Conservation (phyloP, 2,888 invertebrate genomes). For the Acanthopleura granulata region DNA sequence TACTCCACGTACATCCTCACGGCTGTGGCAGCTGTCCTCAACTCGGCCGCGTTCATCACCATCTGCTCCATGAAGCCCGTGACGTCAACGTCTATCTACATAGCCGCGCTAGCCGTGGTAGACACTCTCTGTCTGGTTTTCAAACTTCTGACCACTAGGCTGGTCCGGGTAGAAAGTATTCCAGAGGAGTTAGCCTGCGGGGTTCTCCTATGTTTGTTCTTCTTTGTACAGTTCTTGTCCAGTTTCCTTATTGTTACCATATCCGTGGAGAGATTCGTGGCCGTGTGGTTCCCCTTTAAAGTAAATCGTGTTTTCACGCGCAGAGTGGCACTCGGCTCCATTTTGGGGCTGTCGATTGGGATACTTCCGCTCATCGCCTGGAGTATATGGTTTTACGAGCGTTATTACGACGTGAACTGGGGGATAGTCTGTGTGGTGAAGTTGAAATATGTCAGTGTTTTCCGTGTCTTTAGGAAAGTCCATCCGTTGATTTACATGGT, state of each 20-base stretch:
- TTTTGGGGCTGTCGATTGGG: neutral
- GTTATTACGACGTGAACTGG: neutral
- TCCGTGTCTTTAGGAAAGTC: neutral
- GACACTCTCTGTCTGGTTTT: constrained; percentile 9
- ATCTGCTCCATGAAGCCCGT: constrained; percentile 4
- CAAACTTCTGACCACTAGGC: neutral
- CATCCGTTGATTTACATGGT: constrained; percentile 6
- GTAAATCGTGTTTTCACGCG: neutral
- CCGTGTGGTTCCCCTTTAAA: constrained; percentile 10
- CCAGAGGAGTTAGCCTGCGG: neutral
- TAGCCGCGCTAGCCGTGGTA: constrained; percentile 1
- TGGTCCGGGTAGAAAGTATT: neutral
- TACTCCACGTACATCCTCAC: constrained; percentile 11
- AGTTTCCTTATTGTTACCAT: constrained; percentile 6
- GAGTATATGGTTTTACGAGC: constrained; percentile 3
- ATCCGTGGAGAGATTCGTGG: constrained; percentile 9
- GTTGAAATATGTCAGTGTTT: neutral
- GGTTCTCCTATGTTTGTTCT: neutral
- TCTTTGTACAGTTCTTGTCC: constrained; percentile 2
- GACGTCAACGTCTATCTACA: constrained; percentile 4
- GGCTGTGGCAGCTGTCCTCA: neutral
- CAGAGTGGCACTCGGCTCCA: neutral
- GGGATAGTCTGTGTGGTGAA: neutral
- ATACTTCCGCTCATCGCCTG: neutral
- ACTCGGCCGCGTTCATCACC: neutral